Conservation (phyloP, 1,140 invertebrate genomes). For the Psix sp. region DNA sequence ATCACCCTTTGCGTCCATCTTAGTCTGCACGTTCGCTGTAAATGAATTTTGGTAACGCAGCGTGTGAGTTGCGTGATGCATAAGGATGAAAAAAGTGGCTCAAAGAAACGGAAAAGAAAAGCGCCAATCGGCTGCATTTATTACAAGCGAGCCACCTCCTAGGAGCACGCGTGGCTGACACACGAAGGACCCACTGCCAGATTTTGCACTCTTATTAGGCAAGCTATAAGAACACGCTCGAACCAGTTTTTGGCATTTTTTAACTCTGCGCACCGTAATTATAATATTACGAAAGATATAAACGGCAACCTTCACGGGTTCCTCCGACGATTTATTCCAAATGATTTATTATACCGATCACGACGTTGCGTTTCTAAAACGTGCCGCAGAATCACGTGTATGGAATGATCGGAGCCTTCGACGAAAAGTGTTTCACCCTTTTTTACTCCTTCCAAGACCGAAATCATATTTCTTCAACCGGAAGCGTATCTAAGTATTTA, state of each 20-base stretch:
- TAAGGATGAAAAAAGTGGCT: constrained; percentile 30
- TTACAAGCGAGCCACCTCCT: constrained; percentile 71
- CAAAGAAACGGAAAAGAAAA: constrained; percentile 64
- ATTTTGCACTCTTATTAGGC: constrained; percentile 69
- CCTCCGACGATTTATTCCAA: no score
- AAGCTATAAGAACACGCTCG: constrained; percentile 32
- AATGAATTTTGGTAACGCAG: constrained; percentile 52
- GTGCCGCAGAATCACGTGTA: no score
- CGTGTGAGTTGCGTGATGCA: constrained; percentile 41
- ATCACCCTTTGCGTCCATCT: constrained; percentile 64
- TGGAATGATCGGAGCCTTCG: no score
- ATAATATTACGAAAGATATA: no score
- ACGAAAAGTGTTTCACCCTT: constrained; percentile 9
- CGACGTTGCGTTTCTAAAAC: no score
- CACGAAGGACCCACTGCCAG: constrained; percentile 69
- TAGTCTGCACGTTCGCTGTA: constrained; percentile 31
- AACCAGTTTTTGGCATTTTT: neutral
- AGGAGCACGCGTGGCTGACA: constrained; percentile 74
- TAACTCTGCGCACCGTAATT: no score
- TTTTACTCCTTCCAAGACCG: constrained; percentile 13
- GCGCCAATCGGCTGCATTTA: constrained; percentile 72
- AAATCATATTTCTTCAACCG: constrained; percentile 21
- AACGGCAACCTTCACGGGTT: no score
- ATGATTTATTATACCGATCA: no score
- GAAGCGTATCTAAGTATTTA: constrained; percentile 20